These are phyloP conservation scores for Pangasianodon gigas DNA, from an alignment of 2,113 vertebrate genomes.

Conservation along the genomic window DNA sequence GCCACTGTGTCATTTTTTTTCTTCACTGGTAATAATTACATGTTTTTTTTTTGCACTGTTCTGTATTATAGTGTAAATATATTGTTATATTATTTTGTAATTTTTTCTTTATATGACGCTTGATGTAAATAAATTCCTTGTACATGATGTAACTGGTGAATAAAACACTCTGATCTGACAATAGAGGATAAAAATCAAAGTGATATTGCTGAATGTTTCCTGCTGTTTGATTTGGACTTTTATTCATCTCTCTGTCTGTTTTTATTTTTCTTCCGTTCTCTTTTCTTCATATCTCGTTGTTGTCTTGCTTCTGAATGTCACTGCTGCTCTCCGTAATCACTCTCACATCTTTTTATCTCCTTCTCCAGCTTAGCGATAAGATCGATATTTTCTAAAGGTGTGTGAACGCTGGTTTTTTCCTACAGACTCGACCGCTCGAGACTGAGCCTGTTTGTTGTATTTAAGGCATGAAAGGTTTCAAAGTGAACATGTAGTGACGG, in stretches of 20 bases:
- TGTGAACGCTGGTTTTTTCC: too few species aligned
- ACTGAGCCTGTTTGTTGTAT: not conserved
- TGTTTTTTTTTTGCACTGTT: not conserved
- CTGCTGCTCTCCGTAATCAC: not conserved
- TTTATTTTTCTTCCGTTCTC: not conserved
- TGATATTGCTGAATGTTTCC: not conserved
- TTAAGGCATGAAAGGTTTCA: not conserved
- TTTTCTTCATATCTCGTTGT: not conserved
- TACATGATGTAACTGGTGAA: not conserved
- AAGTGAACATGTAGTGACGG: not conserved
- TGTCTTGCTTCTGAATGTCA: not conserved
- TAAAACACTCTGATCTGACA: not conserved
- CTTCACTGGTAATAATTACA: not conserved
- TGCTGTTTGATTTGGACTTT: not conserved
- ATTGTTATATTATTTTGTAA: not conserved
- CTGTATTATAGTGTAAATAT: not conserved
- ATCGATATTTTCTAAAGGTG: not conserved
- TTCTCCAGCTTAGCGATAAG: not conserved
- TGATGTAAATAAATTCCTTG: not conserved
- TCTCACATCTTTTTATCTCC: not conserved
- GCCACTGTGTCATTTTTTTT: too few species aligned
- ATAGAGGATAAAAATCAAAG: not conserved
- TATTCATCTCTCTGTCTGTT: not conserved
- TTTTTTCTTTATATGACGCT: not conserved
- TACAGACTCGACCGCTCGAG: not conserved